These are phyloP conservation scores for Horisme vitalbata DNA, from an alignment of 2,888 invertebrate genomes.

Conservation along the genomic window DNA sequence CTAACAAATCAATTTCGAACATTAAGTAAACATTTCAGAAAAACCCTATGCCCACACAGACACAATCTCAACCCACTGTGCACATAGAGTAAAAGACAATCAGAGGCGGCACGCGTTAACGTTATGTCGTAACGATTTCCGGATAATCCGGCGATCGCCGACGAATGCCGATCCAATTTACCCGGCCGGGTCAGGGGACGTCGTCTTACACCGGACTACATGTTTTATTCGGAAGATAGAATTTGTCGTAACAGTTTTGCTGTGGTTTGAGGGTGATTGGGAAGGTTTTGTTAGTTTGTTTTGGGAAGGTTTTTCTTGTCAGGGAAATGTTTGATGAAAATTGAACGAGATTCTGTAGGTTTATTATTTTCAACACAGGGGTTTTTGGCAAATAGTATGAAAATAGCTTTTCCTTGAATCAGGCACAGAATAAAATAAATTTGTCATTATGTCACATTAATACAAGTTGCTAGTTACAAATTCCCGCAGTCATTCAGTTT, in stretches of 20 bases:
- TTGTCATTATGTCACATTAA: too few species aligned
- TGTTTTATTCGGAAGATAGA: conserved; percentile 32
- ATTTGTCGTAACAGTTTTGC: conserved; percentile 32
- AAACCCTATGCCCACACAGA: neutral
- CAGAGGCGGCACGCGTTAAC: conserved; percentile 51
- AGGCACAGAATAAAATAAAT: too few species aligned
- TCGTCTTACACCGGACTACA: conserved; percentile 31
- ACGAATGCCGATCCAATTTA: conserved; percentile 58
- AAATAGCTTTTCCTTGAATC: too few species aligned
- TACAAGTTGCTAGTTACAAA: too few species aligned
- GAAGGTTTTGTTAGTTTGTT: conserved; percentile 3
- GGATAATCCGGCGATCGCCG: conserved; percentile 44
- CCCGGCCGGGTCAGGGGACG: conserved; percentile 33
- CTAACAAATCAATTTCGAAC: too few species aligned
- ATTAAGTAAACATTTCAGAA: neutral
- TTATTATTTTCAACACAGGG: too few species aligned
- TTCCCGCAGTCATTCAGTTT: too few species aligned
- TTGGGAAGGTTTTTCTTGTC: neutral
- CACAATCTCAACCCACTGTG: conserved; percentile 30
- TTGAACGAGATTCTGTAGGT: too few species aligned
- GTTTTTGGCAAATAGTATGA: too few species aligned
- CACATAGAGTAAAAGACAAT: conserved; percentile 52
- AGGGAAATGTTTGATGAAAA: neutral
- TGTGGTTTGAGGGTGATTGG: conserved; percentile 24
- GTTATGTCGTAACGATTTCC: conserved; percentile 44